These are phyloP conservation scores for Ancistrus triradiatus DNA, from an alignment of 2,113 vertebrate genomes.

Conservation along the genomic window DNA sequence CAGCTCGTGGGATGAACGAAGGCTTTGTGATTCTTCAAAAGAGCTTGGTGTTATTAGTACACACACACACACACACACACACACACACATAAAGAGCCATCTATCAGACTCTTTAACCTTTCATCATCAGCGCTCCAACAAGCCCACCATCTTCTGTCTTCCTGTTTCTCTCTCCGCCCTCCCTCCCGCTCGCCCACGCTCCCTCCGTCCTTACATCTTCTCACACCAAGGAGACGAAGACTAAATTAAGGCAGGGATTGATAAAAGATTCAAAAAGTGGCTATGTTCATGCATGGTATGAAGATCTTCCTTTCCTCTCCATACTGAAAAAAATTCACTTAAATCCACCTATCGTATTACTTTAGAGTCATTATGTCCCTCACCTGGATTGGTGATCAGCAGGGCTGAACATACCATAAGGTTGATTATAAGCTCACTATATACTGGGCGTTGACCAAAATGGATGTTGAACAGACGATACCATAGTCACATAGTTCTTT, in stretches of 20 bases:
- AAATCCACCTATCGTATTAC: too few species aligned
- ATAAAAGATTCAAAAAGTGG: conserved; percentile 24
- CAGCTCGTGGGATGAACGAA: conserved; percentile 29
- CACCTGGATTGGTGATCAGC: too few species aligned
- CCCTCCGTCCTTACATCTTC: conserved; percentile 4
- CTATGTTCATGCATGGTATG: too few species aligned
- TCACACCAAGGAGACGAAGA: background rate
- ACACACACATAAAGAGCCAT: conserved; percentile 12
- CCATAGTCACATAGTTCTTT: too few species aligned
- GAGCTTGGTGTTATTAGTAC: conserved; percentile 28
- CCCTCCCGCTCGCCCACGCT: background rate
- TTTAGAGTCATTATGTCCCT: too few species aligned
- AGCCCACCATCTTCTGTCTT: background rate
- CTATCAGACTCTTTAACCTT: conserved; percentile 25
- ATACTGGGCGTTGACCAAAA: too few species aligned
- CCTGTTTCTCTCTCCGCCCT: background rate
- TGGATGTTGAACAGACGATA: too few species aligned
- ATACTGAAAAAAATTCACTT: too few species aligned
- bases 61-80: background rate
- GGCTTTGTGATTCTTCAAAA: conserved; percentile 36
- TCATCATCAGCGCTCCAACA: conserved; percentile 21
- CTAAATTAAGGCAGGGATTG: conserved; percentile 5
- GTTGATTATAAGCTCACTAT: too few species aligned
- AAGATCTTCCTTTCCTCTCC: background rate
- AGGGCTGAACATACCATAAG: too few species aligned